A percentile compares a stretch with the other conserved stretches of the same genome.
phyloP scores from a whole-genome alignment of 2,888 invertebrate species.

The Tetheella fluctuosa region DNA sequence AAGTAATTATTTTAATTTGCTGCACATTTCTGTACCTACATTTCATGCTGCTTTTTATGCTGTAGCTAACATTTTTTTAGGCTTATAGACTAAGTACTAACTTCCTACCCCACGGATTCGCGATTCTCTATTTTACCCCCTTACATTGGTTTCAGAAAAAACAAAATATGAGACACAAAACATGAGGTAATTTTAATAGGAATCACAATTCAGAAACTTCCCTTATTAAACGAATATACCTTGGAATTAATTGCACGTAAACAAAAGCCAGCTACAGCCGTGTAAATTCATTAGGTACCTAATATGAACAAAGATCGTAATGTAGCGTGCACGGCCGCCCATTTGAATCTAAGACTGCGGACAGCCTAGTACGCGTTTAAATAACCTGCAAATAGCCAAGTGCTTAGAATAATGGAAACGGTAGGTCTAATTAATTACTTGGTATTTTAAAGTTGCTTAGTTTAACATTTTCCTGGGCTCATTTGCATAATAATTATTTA shows the following conservation, averaged over 20 bases:
- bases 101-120: no score
- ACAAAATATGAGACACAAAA: no score
- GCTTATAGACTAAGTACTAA: no score
- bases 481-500: background rate
- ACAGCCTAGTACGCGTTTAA: background rate
- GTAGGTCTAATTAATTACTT: background rate
- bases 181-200: background rate
- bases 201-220: background rate
- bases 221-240: no score
- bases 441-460: background rate
- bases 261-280: background rate
- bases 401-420: background rate
- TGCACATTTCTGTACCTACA: no score
- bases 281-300: conserved; percentile 9
- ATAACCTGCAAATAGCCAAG: background rate
- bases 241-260: no score
- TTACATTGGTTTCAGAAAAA: no score
- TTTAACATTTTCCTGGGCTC: background rate
- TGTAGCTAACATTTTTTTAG: no score
- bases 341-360: conserved; percentile 1
- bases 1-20: no score
- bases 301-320: background rate
- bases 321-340: conserved; percentile 1
- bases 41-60: no score
- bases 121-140: no score